Conservation (phyloP, 2,113 vertebrate species). For the Salvelinus namaycush region DNA sequence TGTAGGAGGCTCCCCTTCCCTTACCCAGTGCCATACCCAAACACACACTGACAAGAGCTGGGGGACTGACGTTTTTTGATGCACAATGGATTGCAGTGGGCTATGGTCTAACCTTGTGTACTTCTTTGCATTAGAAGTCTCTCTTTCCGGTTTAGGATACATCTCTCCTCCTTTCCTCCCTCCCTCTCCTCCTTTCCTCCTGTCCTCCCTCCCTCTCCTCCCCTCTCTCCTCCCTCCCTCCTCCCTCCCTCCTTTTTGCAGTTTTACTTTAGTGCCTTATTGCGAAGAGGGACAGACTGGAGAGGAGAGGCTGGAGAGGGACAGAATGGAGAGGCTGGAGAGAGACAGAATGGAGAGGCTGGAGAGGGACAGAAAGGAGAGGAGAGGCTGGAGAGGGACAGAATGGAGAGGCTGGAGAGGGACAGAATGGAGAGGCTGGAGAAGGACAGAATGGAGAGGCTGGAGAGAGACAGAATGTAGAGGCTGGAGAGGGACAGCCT, state of each 20-base stretch:
- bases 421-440: too few species aligned
- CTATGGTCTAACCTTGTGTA: slow-evolving; percentile 11
- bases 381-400: too few species aligned
- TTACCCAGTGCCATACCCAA: slow-evolving; percentile 34
- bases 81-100: slow-evolving; percentile 37
- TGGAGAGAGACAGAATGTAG: too few species aligned
- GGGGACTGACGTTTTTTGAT: slow-evolving; percentile 47
- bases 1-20: slow-evolving; percentile 48
- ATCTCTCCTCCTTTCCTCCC: background rate
- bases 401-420: too few species aligned
- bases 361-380: too few species aligned
- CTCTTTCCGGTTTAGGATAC: background rate
- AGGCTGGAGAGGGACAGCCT: too few species aligned
- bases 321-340: too few species aligned
- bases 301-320: too few species aligned
- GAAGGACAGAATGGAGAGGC: too few species aligned
- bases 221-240: background rate
- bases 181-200: background rate
- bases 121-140: slow-evolving; percentile 27
- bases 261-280: too few species aligned
- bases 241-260: background rate
- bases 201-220: background rate
- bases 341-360: too few species aligned
- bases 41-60: slow-evolving; percentile 58
- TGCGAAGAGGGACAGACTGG: too few species aligned